These are phyloP conservation scores for Actinemys pallida DNA, from an alignment of 2,113 vertebrate species.

Conservation along the genomic window DNA sequence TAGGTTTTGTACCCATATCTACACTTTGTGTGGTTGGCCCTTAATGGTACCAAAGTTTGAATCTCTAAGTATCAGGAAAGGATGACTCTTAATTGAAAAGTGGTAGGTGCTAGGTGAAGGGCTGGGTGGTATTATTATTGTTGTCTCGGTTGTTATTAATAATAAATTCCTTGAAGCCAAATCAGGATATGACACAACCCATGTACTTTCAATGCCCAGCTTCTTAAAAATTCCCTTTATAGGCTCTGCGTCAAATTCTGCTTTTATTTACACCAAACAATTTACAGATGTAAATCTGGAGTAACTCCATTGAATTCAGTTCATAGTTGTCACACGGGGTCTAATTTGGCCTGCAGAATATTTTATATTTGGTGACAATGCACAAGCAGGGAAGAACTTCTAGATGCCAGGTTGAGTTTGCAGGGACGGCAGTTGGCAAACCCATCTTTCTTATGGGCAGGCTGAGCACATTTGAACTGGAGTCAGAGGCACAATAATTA, in stretches of 20 bases:
- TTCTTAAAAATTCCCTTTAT: not conserved
- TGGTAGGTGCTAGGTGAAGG: not conserved
- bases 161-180: not conserved
- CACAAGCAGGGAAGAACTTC: not conserved
- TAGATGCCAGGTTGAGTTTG: not conserved
- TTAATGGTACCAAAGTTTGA: not conserved
- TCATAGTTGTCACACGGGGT: not conserved
- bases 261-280: not conserved
- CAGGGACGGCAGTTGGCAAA: not conserved
- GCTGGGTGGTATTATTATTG: not conserved
- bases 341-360: not conserved
- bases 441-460: not conserved
- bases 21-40: not conserved
- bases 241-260: not conserved
- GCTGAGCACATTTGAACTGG: not conserved
- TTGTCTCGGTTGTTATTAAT: not conserved
- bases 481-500: not conserved
- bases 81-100: not conserved
- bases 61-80: not conserved
- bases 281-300: not conserved
- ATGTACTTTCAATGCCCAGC: not conserved
- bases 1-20: no score
- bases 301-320: not conserved
- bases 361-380: not conserved
- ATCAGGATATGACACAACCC: not conserved